Conservation (phyloP, 1,140 invertebrate species). For the Drosophila sucinea region DNA sequence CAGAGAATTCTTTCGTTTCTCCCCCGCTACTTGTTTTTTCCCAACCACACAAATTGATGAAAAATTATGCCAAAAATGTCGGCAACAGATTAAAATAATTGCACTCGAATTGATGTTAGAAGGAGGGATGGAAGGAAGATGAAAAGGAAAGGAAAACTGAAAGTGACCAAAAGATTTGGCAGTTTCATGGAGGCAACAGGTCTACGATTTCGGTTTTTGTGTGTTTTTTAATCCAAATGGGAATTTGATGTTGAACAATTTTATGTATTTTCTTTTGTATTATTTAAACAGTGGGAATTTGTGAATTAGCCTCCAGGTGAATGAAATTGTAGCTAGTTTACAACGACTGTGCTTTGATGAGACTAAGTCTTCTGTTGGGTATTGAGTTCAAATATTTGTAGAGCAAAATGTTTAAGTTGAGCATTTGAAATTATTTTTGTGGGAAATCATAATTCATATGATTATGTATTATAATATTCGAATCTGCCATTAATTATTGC, state of each 20-base stretch:
- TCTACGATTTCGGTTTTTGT: slow-evolving; percentile 16
- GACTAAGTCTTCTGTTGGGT: not conserved
- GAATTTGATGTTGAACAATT: slow-evolving; percentile 55
- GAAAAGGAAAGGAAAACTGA: not conserved
- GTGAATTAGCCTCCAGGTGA: slow-evolving; percentile 71
- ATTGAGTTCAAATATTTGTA: not conserved
- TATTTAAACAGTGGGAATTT: slow-evolving; percentile 69
- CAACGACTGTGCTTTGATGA: slow-evolving; percentile 17
- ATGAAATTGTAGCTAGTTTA: slow-evolving; percentile 52
- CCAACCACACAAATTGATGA: slow-evolving; percentile 55
- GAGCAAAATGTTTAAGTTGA: not conserved
- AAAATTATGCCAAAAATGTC: slow-evolving; percentile 76
- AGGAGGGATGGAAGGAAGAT: not conserved
- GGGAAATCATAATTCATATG: no score
- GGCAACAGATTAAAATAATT: slow-evolving; percentile 77
- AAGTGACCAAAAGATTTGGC: slow-evolving; percentile 15
- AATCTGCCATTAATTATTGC: no score
- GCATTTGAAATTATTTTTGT: no score
- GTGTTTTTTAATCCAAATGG: slow-evolving; percentile 46
- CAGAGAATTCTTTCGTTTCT: slow-evolving; percentile 72
- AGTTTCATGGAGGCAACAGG: slow-evolving; percentile 68
- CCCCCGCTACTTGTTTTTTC: slow-evolving; percentile 22
- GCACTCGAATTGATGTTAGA: slow-evolving; percentile 41
- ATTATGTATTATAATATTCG: no score
- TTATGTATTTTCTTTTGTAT: slow-evolving; percentile 50